phyloP scores from a whole-genome alignment of 2,888 invertebrate genomes.

The Lydus trimaculatus region DNA sequence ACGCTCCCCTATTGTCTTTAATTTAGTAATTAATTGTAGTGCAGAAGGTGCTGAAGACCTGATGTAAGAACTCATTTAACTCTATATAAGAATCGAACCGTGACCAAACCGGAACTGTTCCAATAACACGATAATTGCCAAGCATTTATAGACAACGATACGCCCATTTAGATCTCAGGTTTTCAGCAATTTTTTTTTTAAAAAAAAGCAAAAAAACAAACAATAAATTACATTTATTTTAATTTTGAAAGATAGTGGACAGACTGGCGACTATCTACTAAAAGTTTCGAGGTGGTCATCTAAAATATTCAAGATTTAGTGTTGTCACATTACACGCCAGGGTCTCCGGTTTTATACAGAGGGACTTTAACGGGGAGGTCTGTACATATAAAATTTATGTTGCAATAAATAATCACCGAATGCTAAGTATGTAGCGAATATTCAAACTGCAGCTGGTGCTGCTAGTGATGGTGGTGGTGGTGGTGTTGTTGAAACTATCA shows the following conservation, averaged over 20 bases:
- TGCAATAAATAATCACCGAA: conserved; percentile 46
- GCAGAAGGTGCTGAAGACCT: conserved; percentile 47
- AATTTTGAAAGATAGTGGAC: not conserved
- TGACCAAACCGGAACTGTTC: conserved; percentile 18
- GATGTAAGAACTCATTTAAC: conserved; percentile 32
- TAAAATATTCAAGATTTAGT: conserved; percentile 48
- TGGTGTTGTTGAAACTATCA: conserved; percentile 26
- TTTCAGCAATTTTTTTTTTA: not conserved
- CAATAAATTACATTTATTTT: too few relatives aligned
- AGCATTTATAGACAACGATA: not conserved
- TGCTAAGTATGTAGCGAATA: conserved; percentile 43
- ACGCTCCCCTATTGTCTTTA: conserved; percentile 52
- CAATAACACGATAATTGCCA: conserved; percentile 13
- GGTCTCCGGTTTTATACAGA: conserved; percentile 35
- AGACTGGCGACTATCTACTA: conserved; percentile 16
- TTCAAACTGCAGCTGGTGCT: not conserved
- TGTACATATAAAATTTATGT: conserved; percentile 41
- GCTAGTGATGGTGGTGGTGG: conserved; percentile 12
- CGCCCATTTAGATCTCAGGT: not conserved
- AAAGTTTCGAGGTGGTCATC: conserved; percentile 41
- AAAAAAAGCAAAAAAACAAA: too few relatives aligned
- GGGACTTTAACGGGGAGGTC: conserved; percentile 34
- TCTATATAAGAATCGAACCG: conserved; percentile 20
- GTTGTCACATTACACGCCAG: conserved; percentile 50
- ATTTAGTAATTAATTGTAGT: conserved; percentile 52